Conservation (phyloP, 2,888 invertebrate species). For the Lydus trimaculatus region DNA sequence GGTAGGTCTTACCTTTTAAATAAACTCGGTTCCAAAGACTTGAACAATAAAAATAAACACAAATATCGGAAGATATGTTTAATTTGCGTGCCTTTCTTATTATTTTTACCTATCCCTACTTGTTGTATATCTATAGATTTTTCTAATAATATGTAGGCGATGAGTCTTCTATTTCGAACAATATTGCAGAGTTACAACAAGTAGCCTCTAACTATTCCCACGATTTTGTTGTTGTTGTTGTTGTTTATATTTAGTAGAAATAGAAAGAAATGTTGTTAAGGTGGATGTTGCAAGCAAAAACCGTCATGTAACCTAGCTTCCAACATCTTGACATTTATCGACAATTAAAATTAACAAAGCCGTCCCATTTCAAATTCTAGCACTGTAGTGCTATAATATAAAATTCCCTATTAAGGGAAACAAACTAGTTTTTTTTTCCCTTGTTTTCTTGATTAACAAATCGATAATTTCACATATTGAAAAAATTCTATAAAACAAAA, state of each 20-base stretch:
- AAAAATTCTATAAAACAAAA: too few species aligned
- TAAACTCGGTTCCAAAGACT: too few species aligned
- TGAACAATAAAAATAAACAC: too few species aligned
- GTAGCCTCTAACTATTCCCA: neutral
- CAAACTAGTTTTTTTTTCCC: too few species aligned
- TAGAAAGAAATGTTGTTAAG: neutral
- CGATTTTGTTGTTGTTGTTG: neutral
- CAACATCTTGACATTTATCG: constrained; percentile 17
- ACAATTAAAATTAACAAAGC: constrained; percentile 19
- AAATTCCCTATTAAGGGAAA: too few species aligned
- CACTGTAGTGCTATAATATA: too few species aligned
- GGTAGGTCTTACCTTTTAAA: too few species aligned
- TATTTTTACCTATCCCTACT: neutral
- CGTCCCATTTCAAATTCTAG: constrained; percentile 9
- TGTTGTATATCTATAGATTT: too few species aligned
- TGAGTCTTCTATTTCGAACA: neutral
- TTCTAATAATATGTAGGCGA: too few species aligned
- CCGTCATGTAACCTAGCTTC: neutral
- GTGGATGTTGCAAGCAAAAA: too few species aligned
- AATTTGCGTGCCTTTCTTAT: constrained; percentile 9
- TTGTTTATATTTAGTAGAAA: neutral
- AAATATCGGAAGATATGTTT: neutral
- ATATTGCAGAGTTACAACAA: neutral
- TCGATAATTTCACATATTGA: too few species aligned
- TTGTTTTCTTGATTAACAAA: too few species aligned